Conservation (phyloP, 2,888 invertebrate genomes). For the Isotomurus palustris region DNA sequence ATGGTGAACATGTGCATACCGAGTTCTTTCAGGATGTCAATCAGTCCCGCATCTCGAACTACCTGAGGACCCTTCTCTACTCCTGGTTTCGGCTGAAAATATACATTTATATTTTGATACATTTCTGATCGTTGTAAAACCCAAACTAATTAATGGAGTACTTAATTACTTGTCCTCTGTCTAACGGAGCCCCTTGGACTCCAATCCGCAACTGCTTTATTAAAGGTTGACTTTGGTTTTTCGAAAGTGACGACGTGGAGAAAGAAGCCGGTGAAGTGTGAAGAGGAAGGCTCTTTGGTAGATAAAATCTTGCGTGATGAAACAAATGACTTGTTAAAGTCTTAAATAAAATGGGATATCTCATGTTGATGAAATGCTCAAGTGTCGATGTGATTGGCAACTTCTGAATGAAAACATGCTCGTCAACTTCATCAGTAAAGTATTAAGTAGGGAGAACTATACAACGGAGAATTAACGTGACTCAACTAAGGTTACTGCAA, state of each 20-base stretch:
- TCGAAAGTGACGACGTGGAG: background rate
- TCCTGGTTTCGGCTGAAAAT: conserved; percentile 59
- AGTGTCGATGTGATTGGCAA: no score
- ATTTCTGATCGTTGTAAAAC: background rate
- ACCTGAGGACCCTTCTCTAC: conserved; percentile 66
- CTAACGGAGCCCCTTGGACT: conserved; percentile 34
- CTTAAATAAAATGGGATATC: no score
- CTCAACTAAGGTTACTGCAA: no score
- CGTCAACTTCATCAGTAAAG: no score
- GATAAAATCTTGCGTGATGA: background rate
- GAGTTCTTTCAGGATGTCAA: conserved; percentile 59
- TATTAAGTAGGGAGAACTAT: no score
- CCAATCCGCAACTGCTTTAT: conserved; percentile 29
- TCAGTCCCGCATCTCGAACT: conserved; percentile 62
- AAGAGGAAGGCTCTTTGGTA: background rate
- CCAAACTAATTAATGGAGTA: background rate
- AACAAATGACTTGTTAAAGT: background rate
- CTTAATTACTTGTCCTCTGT: conserved; percentile 27
- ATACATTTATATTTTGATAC: background rate
- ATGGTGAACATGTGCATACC: no score
- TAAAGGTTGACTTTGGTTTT: background rate
- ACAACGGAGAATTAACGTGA: no score
- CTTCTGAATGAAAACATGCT: no score
- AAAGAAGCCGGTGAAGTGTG: background rate
- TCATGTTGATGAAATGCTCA: no score